phyloP scores from a whole-genome alignment of 2,797 vertebrate genomes.

The Alosa sapidissima region DNA sequence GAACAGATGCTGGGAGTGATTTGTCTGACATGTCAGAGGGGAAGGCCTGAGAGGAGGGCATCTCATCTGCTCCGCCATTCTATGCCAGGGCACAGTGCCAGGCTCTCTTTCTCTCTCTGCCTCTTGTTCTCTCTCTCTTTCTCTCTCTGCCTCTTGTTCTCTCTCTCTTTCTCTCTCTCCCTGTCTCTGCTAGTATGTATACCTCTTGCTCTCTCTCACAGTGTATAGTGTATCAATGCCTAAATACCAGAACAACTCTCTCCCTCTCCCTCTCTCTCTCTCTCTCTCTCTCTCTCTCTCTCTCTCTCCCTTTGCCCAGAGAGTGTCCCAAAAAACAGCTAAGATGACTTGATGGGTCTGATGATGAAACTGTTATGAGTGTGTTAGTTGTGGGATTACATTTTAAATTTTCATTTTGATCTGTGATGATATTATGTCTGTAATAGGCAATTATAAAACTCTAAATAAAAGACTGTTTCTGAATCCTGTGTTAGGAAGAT shows the following conservation, averaged over 20 bases:
- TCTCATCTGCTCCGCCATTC: slow-evolving; percentile 40
- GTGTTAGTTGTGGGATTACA: too few species aligned
- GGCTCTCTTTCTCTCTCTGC: background rate
- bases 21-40: slow-evolving; percentile 65
- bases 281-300: background rate
- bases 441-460: too few species aligned
- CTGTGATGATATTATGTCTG: too few species aligned
- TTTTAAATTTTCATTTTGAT: too few species aligned
- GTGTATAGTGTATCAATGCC: background rate
- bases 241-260: background rate
- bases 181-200: too few species aligned
- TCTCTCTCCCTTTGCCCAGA: background rate
- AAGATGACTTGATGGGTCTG: background rate
- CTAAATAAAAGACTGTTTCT: too few species aligned
- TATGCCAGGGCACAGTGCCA: slow-evolving; percentile 15
- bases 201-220: background rate
- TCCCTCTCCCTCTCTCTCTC: too few species aligned
- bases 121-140: background rate
- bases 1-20: slow-evolving; percentile 68
- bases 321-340: background rate
- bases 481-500: too few species aligned
- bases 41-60: slow-evolving; percentile 41
- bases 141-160: background rate
- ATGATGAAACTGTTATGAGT: background rate
- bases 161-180: background rate